Base-by-base conservation (phyloP, 2,797 vertebrate species). In the Coregonus ussuriensis region DNA sequence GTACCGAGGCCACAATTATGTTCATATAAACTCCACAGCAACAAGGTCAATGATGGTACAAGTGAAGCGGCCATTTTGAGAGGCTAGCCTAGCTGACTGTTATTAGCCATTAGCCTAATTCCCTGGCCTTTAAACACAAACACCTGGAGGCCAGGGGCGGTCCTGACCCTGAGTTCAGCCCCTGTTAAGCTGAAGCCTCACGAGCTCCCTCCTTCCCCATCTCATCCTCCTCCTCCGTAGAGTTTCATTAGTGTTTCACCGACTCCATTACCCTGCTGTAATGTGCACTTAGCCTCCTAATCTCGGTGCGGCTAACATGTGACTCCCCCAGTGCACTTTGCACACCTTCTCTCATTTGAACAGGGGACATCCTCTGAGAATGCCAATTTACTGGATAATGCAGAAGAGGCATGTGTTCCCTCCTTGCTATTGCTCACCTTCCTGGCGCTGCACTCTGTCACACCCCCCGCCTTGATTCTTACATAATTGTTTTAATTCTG, bases 401-500 rank as follows among this genome's bases (percentile, higher is more conserved):
- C 84, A 88, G 84, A 87, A 85, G 86, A 87, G 74, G 82, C 84
- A 85, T 82, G 75, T 78, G 80, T 81, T 78, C 54, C 86, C 84
- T 84, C 86, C 87, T 85, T 82, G 84, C 79, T 65, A 87, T 47
- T 88, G 81, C 78, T 80, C 85, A 77, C 85, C 80, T 84, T 78
- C 85, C 84, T 81, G 78, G 87, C 84, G 83, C 88, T 88, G 82
- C 84, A 79, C 81, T 88, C 72, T 87, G 85, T 81, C 88, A 77
- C 81, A 77, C 84, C 79, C 33, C n/a, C 84, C 69, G 86, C 83
- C 84, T 84, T 72, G 71, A 85, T 87, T 85, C 88, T 91, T 91
- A 89, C 88, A 86, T 91, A 89, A 92, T 91, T 86, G 11, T 80
- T 85, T 88, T 90, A 88, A 90, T 87, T 89, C 89, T 92, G 85